Percentiles rank a stretch among this genome's conserved stretches.
phyloP scores from a whole-genome alignment of 1,140 invertebrate species.

The Triops cancriformis region DNA sequence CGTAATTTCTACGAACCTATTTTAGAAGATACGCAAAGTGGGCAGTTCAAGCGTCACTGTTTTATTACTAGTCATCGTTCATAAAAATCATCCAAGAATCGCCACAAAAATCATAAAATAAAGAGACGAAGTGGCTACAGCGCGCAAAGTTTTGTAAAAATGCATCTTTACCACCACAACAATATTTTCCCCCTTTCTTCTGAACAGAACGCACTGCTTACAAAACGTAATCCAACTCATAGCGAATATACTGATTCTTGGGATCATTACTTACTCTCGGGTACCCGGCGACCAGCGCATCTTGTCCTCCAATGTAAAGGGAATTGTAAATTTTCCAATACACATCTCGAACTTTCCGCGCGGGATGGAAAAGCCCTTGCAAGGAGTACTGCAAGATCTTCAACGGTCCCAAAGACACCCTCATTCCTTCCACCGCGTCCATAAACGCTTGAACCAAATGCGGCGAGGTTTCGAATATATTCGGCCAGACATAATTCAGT shows the following conservation, averaged over 20 bases:
- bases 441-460: conserved; percentile 99
- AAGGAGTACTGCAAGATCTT: conserved; percentile 93
- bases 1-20: no score
- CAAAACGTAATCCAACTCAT: conserved; percentile 92
- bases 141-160: neutral
- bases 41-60: no score
- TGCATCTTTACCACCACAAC: neutral
- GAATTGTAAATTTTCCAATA: conserved; percentile 99
- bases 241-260: conserved; percentile 89
- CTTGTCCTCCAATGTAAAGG: conserved; percentile 96
- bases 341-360: conserved; percentile 95
- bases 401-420: conserved; percentile 90
- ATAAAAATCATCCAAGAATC: no score
- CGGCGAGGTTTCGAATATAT: conserved; percentile 98
- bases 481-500: conserved; percentile 98
- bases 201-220: conserved; percentile 44
- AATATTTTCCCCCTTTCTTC: neutral
- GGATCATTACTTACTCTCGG: conserved; percentile 85
- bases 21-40: no score
- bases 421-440: conserved; percentile 93
- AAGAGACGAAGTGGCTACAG: neutral
- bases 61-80: no score
- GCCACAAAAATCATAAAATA: no score
- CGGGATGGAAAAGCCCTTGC: conserved; percentile 97
- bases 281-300: conserved; percentile 95